A percentile compares a stretch with the other conserved stretches of the same genome.
phyloP scores from a whole-genome alignment of 2,113 vertebrate genomes.

The Rhabdornis inornatus region DNA sequence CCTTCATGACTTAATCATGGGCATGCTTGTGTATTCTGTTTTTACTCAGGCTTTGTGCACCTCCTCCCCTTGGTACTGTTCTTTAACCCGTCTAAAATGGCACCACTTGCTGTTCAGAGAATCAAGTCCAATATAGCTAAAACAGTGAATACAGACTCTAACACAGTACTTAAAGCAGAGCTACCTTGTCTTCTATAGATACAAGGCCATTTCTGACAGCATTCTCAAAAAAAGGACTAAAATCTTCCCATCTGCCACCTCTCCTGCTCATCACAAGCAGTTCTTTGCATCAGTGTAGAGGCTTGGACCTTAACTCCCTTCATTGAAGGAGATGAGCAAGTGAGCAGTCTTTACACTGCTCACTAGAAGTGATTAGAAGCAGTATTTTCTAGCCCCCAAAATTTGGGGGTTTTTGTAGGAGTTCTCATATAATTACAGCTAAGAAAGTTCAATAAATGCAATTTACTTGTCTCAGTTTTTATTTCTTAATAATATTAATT shows the following conservation, averaged over 20 bases:
- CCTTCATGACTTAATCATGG: neutral
- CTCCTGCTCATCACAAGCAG: neutral
- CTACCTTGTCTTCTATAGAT: neutral
- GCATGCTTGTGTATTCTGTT: neutral
- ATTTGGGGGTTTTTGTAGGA: neutral
- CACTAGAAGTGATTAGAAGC: neutral
- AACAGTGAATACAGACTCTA: neutral
- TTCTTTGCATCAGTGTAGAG: neutral
- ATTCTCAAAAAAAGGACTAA: neutral
- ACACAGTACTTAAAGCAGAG: neutral
- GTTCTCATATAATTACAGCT: conserved; percentile 30
- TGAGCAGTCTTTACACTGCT: neutral
- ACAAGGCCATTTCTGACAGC: neutral
- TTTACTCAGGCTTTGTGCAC: neutral
- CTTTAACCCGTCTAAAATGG: neutral
- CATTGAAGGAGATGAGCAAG: neutral
- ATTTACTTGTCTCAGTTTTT: conserved; percentile 47
- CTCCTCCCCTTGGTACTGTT: neutral
- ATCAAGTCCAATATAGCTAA: neutral
- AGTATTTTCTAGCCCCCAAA: neutral
- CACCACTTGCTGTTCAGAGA: neutral
- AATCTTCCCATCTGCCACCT: neutral
- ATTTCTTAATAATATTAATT: conserved; percentile 45
- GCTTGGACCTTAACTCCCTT: neutral
- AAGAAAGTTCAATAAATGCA: neutral